A percentile compares a stretch with the other conserved stretches of the same genome.
Evolutionary conservation across 2,113 vertebrate species (phyloP).

Genomic region (Sclerurus mexicanus): DNA sequence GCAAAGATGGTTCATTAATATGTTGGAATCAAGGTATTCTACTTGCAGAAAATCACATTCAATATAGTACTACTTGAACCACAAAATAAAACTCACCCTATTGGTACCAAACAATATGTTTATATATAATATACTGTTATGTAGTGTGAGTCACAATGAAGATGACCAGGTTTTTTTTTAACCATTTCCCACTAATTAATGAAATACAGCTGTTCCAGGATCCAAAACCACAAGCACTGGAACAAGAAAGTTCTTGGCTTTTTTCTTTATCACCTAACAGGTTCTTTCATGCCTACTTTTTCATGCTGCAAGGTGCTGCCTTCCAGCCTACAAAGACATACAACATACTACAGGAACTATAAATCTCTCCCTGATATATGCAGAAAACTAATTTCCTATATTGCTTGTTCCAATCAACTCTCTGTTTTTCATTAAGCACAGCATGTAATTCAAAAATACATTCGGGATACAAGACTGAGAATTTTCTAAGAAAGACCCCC

Average conservation of each 20-base stretch:
- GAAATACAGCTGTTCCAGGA: not conserved
- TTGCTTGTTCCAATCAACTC: not conserved
- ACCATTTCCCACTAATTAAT: not conserved
- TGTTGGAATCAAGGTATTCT: not conserved
- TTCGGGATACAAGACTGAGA: not conserved
- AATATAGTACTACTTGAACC: not conserved
- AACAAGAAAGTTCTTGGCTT: not conserved
- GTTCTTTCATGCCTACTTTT: not conserved
- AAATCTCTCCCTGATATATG: not conserved
- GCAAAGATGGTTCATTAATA: not conserved
- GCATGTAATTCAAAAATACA: not conserved
- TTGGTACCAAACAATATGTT: not conserved
- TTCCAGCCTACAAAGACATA: not conserved
- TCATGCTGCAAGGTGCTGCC: not conserved
- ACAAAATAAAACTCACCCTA: not conserved
- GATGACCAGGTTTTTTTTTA: not conserved
- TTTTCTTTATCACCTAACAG: not conserved
- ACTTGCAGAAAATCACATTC: not conserved
- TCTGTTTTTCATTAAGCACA: not conserved
- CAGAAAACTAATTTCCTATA: constrained; percentile 3
- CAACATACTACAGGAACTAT: not conserved
- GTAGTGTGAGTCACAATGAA: not conserved
- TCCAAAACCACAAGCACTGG: not conserved
- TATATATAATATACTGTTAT: not conserved
- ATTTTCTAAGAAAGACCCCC: not conserved